Evolutionary conservation across 2,113 vertebrate species (phyloP).

Genomic region (Perca flavescens): DNA sequence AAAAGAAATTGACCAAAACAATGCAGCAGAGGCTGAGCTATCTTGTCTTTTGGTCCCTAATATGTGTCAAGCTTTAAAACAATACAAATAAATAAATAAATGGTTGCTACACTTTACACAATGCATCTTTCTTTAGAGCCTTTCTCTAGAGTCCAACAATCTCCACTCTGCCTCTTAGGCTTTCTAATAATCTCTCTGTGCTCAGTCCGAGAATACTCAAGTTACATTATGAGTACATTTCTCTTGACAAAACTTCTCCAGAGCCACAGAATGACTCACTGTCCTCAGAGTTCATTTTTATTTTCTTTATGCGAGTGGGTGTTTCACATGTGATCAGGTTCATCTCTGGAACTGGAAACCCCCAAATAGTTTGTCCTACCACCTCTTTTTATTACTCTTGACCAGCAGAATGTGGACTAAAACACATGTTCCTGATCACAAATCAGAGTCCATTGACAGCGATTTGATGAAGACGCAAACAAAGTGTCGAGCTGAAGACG

Average conservation of each 20-base stretch:
- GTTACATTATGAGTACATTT: no score
- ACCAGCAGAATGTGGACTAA: slow-evolving; percentile 1
- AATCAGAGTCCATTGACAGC: slow-evolving; percentile 8
- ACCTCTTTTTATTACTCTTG: slow-evolving; percentile 16
- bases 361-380: neutral
- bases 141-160: no score
- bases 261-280: slow-evolving; percentile 11
- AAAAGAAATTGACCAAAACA: neutral
- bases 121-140: neutral
- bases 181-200: neutral
- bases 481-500: slow-evolving; percentile 47
- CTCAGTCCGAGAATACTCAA: no score
- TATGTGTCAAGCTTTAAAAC: neutral
- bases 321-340: slow-evolving; percentile 1
- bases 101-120: neutral
- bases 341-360: neutral
- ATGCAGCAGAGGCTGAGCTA: neutral
- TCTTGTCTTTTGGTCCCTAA: no score
- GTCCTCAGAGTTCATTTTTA: neutral
- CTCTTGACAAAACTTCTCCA: neutral
- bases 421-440: slow-evolving; percentile 60
- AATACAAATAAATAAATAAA: neutral
- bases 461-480: slow-evolving; percentile 62
- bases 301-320: neutral
- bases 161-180: no score